These are phyloP conservation scores for Vombatus ursinus DNA, from an alignment of 2,113 vertebrate genomes.

Conservation along the genomic window DNA sequence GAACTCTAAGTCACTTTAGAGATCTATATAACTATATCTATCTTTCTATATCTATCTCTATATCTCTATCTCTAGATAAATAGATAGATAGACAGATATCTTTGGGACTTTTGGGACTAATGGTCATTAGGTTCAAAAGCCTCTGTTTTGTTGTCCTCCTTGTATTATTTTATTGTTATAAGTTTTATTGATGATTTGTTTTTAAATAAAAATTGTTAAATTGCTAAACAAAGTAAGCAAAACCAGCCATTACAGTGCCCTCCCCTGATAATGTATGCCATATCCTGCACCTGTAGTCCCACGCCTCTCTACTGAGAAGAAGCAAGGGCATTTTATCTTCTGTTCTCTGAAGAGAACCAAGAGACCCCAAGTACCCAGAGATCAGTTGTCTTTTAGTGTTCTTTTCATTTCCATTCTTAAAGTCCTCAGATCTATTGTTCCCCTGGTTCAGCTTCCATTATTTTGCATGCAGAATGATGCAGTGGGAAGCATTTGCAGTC, in stretches of 20 bases:
- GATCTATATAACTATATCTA: not conserved
- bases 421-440: not conserved
- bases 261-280: not conserved
- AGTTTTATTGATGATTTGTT: not conserved
- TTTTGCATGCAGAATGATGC: not conserved
- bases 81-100: not conserved
- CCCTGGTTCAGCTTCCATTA: not conserved
- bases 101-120: not conserved
- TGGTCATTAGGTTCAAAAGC: not conserved
- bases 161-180: not conserved
- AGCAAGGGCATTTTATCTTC: not conserved
- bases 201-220: not conserved
- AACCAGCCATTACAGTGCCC: not conserved
- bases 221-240: not conserved
- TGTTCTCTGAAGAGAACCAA: not conserved
- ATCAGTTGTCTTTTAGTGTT: not conserved
- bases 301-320: not conserved
- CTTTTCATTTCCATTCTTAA: not conserved
- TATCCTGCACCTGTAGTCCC: not conserved
- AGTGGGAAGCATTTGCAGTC: not conserved
- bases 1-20: not conserved
- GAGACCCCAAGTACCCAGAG: not conserved
- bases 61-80: too few species aligned
- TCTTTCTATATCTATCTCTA: too few species aligned
- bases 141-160: not conserved